These are phyloP conservation scores for Pristionchus arcanus DNA, from an alignment of 2,888 invertebrate species.

Conservation along the genomic window DNA sequence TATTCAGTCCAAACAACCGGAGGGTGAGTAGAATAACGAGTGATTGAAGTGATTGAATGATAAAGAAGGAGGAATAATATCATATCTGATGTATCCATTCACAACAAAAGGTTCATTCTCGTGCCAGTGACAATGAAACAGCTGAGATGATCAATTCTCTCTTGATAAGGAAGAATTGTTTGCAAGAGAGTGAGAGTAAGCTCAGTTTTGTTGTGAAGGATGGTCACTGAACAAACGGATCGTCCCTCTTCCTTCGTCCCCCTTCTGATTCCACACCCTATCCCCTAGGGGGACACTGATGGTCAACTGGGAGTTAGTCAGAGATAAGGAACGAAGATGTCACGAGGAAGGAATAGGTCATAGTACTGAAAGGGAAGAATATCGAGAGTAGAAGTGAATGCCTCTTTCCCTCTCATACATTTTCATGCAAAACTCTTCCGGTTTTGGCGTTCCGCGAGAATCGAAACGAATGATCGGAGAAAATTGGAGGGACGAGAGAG, in stretches of 20 bases:
- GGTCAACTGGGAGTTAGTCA: not conserved
- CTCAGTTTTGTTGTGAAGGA: not conserved
- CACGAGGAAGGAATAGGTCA: not conserved
- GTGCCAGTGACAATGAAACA: not conserved
- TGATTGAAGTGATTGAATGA: not conserved
- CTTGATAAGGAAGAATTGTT: not conserved
- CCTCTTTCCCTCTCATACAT: not conserved
- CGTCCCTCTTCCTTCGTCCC: not conserved
- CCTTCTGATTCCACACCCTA: not conserved
- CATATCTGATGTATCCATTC: not conserved
- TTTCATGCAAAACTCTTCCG: constrained; percentile 30
- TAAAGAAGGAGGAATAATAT: not conserved
- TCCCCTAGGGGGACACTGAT: constrained; percentile 7
- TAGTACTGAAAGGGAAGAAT: not conserved
- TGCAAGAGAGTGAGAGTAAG: not conserved
- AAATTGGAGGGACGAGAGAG: constrained; percentile 8
- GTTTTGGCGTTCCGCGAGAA: constrained; percentile 11
- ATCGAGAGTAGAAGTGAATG: not conserved
- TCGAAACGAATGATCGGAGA: not conserved
- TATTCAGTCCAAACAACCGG: too few relatives aligned
- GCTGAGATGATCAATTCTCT: not conserved
- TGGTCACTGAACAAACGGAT: not conserved
- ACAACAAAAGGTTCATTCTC: not conserved
- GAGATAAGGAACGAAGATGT: not conserved
- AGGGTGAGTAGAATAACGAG: not conserved